These are phyloP conservation scores for Zosterops lateralis DNA, from an alignment of 2,113 vertebrate species.

Conservation along the genomic window DNA sequence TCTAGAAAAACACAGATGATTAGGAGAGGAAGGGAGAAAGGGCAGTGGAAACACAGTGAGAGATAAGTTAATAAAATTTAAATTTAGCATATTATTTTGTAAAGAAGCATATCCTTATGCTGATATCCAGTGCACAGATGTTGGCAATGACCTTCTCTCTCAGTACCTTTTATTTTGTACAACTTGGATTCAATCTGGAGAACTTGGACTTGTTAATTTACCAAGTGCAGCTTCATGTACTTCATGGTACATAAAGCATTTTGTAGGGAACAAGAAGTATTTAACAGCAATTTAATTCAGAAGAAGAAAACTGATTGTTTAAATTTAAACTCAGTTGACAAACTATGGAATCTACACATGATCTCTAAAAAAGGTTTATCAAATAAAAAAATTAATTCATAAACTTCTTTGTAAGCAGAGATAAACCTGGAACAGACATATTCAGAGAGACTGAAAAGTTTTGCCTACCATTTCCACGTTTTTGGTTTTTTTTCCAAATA, in stretches of 20 bases:
- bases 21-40: not conserved
- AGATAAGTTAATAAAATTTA: not conserved
- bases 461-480: rapidly evolving
- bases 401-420: not conserved
- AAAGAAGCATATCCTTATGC: not conserved
- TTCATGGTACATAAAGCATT: not conserved
- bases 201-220: not conserved
- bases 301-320: not conserved
- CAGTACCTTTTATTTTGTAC: not conserved
- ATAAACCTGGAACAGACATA: not conserved
- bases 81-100: not conserved
- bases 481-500: not conserved
- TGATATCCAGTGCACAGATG: not conserved
- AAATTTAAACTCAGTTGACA: not conserved
- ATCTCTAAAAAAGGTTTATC: not conserved
- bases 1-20: not conserved
- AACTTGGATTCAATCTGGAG: not conserved
- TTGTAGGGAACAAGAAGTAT: not conserved
- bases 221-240: not conserved
- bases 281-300: not conserved
- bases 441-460: not conserved
- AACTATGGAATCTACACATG: not conserved
- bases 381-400: not conserved
- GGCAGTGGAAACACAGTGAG: not conserved
- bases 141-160: not conserved